Evolutionary conservation across 2,113 vertebrate species (phyloP), one percentile per base, ranked within the genome.

Genomic region (Ondatra zibethicus): DNA sequence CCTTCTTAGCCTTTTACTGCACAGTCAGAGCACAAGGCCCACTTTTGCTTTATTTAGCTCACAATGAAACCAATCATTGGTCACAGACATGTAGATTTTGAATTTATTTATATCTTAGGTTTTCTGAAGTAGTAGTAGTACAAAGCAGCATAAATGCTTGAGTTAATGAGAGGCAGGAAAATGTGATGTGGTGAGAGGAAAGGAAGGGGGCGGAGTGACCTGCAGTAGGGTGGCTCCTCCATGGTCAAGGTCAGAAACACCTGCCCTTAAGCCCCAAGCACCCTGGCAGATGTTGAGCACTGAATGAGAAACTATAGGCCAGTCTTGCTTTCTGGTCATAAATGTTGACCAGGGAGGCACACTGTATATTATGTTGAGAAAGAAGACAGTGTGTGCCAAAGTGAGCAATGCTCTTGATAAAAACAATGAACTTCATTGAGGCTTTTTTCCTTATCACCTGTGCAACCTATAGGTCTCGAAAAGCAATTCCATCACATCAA

Each of bases 271-370:
- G 52, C 84, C 12, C 36, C 61, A 3, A 4, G 33, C 25, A 5
- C 50, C 73, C 0, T 76, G 80, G 70, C 9, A 16, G 61, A n/a
- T 25, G 6, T 17, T 45, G 45, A 95, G 78, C 42, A 85, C 27
- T 70, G 50, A 89, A 36, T 78, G 47, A 85, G 78, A 95, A 95
- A 50, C n/a, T 47, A 61, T n/a, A 52, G 29, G 6, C 10, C n/a
- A 61, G 80, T 81, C 50, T 94, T 88, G 58, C 11, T 85, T 95
- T 85, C 65, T 76, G 19, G 76, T 94, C 91, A 80, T 92, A 92
- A 93, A 86, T 81, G 55, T 76, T 96, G 93, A 85, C n/a, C 52
- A 91, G 14, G 68, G 70, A 84, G 33, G 72, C 47, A 88, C 39
- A 58, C 4, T 4, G 0, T 90, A 55, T 90, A 68, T 93, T 47